A percentile compares a stretch with the other conserved stretches of the same genome.
phyloP scores from a whole-genome alignment of 2,113 vertebrate genomes.

The Taxidea taxus region DNA sequence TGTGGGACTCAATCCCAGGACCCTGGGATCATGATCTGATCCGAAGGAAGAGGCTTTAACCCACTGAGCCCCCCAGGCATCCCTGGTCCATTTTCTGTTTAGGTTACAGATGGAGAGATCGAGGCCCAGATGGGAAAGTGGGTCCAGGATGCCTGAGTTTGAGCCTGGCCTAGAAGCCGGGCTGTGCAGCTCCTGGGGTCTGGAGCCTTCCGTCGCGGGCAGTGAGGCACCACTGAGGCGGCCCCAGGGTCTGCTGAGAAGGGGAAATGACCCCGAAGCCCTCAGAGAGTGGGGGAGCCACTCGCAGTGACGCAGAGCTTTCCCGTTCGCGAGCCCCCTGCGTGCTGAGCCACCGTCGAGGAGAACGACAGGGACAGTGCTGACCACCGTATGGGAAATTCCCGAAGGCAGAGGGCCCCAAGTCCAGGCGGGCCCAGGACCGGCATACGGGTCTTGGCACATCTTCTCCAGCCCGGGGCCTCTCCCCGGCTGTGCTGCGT shows the following conservation, averaged over 20 bases:
- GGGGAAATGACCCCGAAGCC: too few species aligned
- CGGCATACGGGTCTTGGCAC: fast-evolving
- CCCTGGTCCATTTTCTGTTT: background rate
- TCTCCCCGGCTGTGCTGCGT: background rate
- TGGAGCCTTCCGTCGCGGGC: too few species aligned
- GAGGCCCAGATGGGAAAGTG: background rate
- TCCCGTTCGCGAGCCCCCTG: fast-evolving
- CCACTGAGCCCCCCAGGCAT: too few species aligned
- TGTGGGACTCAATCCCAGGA: too few species aligned
- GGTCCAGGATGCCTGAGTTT: background rate
- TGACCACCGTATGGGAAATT: too few species aligned
- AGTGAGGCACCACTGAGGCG: fast-evolving
- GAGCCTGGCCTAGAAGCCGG: background rate
- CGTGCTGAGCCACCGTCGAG: too few species aligned
- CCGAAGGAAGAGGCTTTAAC: too few species aligned
- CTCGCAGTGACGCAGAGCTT: background rate
- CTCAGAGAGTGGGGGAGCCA: background rate
- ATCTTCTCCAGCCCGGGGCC: background rate
- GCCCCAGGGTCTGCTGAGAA: background rate
- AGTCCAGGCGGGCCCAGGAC: too few species aligned
- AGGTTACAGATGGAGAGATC: background rate
- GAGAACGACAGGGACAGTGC: too few species aligned
- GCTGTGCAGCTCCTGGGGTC: too few species aligned
- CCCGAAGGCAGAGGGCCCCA: background rate
- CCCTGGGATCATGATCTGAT: too few species aligned